These are phyloP conservation scores for Trachurus trachurus DNA, from an alignment of 2,797 vertebrate genomes.

Conservation along the genomic window DNA sequence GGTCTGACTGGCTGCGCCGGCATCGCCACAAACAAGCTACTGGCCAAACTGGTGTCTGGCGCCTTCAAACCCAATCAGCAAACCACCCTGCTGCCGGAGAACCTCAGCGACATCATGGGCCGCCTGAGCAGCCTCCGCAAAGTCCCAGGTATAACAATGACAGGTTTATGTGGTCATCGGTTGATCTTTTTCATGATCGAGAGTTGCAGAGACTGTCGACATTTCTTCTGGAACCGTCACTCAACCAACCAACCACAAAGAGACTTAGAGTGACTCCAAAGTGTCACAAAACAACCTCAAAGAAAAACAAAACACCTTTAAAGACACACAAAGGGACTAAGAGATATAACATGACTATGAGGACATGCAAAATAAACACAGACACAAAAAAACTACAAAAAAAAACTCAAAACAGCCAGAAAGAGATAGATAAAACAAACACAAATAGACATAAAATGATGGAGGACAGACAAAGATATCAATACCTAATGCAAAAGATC, in stretches of 20 bases:
- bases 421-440: neutral
- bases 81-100: conserved; percentile 90
- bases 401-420: too few relatives aligned
- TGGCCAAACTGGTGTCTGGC: conserved; percentile 93
- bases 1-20: conserved; percentile 93
- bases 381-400: neutral
- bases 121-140: conserved; percentile 83
- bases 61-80: conserved; percentile 95
- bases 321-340: neutral
- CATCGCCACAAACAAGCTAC: conserved; percentile 89
- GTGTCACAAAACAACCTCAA: neutral
- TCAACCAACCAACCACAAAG: neutral
- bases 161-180: neutral
- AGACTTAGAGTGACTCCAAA: neutral
- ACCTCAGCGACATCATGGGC: conserved; percentile 82
- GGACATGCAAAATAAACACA: neutral
- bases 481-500: too few relatives aligned
- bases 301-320: too few relatives aligned
- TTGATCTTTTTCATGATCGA: neutral
- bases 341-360: neutral
- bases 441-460: neutral
- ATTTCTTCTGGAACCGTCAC: neutral
- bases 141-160: conserved; percentile 87
- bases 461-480: too few relatives aligned
- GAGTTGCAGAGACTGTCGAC: neutral